Evolutionary conservation across 2,888 invertebrate species (phyloP), one percentile per base, ranked within the genome.

Genomic region (Andrena minutula): DNA sequence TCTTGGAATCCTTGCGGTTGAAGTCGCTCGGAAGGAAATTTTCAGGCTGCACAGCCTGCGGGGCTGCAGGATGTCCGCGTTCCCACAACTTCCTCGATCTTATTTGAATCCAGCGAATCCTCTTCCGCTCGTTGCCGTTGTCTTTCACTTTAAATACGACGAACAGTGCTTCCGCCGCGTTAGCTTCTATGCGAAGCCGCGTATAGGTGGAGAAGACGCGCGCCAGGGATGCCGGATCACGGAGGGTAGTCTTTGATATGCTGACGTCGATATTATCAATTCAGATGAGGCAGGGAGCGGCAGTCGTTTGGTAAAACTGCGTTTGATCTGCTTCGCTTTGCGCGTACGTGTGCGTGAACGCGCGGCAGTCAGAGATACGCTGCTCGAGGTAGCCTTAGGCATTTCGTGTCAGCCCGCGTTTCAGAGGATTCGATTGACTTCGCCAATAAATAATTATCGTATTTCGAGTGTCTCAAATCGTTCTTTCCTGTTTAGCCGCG

Each of bases 251-350:
- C 93, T 94, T 94, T 94, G 94, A 94, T 93, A 93, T 93, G 92
- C 93, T 92, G 92, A 92, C 92, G 82, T 90, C 76, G 84, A 90
- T 91, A 94, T 94, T 94, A 94, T 94, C 94, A 94, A 94, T 94
- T 94, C 94, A 94, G 91, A 94, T 94, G 93, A 92, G 90, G 80
- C 80, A 82, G 85, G 84, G 84, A 76, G 86, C 86, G 85, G 86
- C 89, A 89, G 90, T 91, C 92, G 92, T 92, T 93, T 92, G 90
- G 90, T 90, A 92, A 93, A 93, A 93, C 92, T 91, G 88, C 92
- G 93, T 94, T 94, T 94, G 94, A 94, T 94, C 93, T 92, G 92
- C 74, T 88, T 89, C 88, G 85, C 88, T 88, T 87, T 79, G 86
- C 68, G 72, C 65, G 69, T 56, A 60, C 56, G 70, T 69, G 75